phyloP scores from a whole-genome alignment of 2,113 vertebrate species.

The Serilophus lunatus region DNA sequence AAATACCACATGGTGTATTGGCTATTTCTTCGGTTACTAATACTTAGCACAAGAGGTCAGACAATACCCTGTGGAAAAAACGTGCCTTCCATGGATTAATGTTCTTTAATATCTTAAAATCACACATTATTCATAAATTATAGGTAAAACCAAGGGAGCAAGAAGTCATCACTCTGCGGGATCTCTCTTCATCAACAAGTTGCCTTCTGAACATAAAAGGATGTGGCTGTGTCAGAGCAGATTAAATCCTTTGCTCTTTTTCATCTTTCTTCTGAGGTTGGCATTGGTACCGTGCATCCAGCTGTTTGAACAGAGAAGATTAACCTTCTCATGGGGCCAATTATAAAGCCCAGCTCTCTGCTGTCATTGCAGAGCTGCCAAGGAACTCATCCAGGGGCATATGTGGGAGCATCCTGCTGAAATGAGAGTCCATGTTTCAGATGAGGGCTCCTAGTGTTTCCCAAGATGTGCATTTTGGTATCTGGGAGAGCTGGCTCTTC shows the following conservation, averaged over 20 bases:
- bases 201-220: not conserved
- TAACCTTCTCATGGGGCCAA: not conserved
- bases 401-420: not conserved
- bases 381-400: not conserved
- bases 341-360: not conserved
- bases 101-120: not conserved
- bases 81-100: not conserved
- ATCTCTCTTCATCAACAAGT: conserved; percentile 1
- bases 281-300: accelerated
- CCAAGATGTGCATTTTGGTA: not conserved
- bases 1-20: not conserved
- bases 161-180: not conserved
- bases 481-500: not conserved
- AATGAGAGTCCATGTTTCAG: not conserved
- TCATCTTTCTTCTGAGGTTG: not conserved
- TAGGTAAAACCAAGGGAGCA: not conserved
- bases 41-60: not conserved
- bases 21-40: not conserved
- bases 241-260: not conserved
- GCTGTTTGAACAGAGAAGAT: not conserved
- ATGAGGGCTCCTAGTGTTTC: not conserved
- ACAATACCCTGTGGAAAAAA: not conserved
- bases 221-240: not conserved
- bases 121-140: not conserved
- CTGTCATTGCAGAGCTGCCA: not conserved